Evolutionary conservation across 2,888 invertebrate genomes (phyloP).

Genomic region (Ochropacha duplaris): DNA sequence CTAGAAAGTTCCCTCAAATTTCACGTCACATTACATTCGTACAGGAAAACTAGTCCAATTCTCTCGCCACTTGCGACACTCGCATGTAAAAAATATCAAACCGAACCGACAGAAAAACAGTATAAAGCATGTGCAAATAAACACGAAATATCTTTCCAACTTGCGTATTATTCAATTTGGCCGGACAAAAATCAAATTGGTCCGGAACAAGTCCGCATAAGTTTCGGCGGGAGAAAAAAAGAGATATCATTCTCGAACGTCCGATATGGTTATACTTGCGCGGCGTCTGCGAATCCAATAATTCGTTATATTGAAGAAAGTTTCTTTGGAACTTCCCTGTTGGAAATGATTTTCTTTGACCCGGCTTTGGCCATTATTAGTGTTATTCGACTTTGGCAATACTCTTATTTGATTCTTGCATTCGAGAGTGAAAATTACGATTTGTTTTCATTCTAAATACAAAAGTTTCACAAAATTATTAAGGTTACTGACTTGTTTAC

Average conservation of each 20-base stretch:
- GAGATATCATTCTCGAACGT: conserved; percentile 60
- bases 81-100: background rate
- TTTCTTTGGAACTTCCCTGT: conserved; percentile 63
- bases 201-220: conserved; percentile 20
- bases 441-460: conserved; percentile 18
- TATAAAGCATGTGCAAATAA: conserved; percentile 1
- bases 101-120: background rate
- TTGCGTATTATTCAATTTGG: conserved; percentile 6
- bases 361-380: conserved; percentile 61
- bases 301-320: conserved; percentile 77
- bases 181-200: conserved; percentile 45
- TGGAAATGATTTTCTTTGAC: conserved; percentile 71
- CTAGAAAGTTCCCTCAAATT: background rate
- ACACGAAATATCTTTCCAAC: background rate
- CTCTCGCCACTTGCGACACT: background rate
- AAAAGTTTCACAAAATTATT: background rate
- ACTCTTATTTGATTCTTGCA: conserved; percentile 32
- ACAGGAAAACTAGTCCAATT: background rate
- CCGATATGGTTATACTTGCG: conserved; percentile 54
- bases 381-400: conserved; percentile 63
- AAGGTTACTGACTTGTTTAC: background rate
- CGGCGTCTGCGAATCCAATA: conserved; percentile 71
- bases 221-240: conserved; percentile 37
- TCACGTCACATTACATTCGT: background rate
- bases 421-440: conserved; percentile 17